Base-by-base conservation (phyloP, 30 jellyfish, hydroid and myxozoan genomes). In the Aurelia sp. region DNA sequence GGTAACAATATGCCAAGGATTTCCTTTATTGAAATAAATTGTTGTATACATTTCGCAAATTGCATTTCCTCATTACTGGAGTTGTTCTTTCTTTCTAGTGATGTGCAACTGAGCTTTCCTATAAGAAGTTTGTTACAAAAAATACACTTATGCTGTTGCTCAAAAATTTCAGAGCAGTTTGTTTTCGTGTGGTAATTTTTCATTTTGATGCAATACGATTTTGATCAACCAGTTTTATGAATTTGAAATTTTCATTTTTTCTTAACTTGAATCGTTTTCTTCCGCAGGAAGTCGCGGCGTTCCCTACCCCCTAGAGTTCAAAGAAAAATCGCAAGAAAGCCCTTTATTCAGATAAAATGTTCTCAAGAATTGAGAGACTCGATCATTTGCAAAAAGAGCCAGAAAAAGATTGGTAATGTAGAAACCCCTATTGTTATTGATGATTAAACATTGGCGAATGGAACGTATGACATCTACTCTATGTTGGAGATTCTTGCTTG, bases 321-420 rank as follows among this genome's bases (percentile, higher is more conserved):
- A 79, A 71, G 99, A 68, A 94, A 94, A 83, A 88, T 94, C 33
- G 99, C 99, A 33, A 94, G 99, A 58, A 82, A 85, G 86, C 99
- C 99, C 76, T 94, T 94, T 58, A 91, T 94, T 48, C 99, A 94
- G 67, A 94, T 94, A 58, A 88, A 88, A 74, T 94, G 99, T 67
- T 94, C 99, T 8, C 97, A 87, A 67, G 99, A 94, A 67, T 70
- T 94, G 74, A 74, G 97, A 74, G 99, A 94, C 75, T 88, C 99
- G 18, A 94, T 94, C 82, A 80, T 90, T 63, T 94, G 99, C 88
- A 87, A 88, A 73, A 84, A 81, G 78, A 73, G 80, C 62, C 91
- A 78, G 80, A 55, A 74, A 31, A 72, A 68, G 57, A 86, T 67
- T 59, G 90, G 92, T 52, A 88, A 88, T 64, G 70, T 88, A 33